These are phyloP conservation scores for Sebastes oblongus DNA, from an alignment of 2,797 vertebrate species.

Conservation along the genomic window DNA sequence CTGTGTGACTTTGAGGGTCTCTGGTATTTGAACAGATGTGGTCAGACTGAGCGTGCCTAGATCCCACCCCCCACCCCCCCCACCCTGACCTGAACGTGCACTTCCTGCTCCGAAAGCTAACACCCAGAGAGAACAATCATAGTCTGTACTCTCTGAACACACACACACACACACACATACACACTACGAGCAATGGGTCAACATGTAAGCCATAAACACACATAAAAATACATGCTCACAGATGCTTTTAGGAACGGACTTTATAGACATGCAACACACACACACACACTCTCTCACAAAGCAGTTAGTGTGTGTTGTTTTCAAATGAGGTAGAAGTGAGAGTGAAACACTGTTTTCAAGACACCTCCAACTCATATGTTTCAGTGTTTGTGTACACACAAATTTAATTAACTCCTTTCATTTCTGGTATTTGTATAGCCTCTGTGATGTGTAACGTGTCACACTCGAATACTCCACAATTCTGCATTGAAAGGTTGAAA, in stretches of 20 bases:
- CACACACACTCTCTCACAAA: slow-evolving; percentile 2
- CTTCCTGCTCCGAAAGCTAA: slow-evolving; percentile 84
- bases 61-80: slow-evolving; percentile 70
- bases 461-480: not conserved
- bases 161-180: slow-evolving; percentile 26
- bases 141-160: slow-evolving; percentile 75
- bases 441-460: not conserved
- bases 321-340: slow-evolving; percentile 32
- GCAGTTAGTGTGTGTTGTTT: slow-evolving; percentile 41
- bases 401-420: not conserved
- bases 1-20: slow-evolving; percentile 77
- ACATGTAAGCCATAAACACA: slow-evolving; percentile 40
- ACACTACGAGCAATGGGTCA: slow-evolving; percentile 12
- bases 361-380: not conserved
- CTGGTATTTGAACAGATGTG: slow-evolving; percentile 86
- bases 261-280: not conserved
- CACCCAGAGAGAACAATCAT: slow-evolving; percentile 84
- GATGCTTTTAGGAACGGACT: slow-evolving; percentile 15
- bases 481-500: not conserved
- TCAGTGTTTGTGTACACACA: not conserved
- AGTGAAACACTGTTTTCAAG: slow-evolving; percentile 6
- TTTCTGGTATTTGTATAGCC: not conserved
- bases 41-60: slow-evolving; percentile 73
- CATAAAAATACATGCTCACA: slow-evolving; percentile 28
- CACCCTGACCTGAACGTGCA: slow-evolving; percentile 79